Evolutionary conservation across 2,797 vertebrate species (phyloP), one percentile per base, ranked within the genome.

Genomic region (Microctenopoma steveboyesi): DNA sequence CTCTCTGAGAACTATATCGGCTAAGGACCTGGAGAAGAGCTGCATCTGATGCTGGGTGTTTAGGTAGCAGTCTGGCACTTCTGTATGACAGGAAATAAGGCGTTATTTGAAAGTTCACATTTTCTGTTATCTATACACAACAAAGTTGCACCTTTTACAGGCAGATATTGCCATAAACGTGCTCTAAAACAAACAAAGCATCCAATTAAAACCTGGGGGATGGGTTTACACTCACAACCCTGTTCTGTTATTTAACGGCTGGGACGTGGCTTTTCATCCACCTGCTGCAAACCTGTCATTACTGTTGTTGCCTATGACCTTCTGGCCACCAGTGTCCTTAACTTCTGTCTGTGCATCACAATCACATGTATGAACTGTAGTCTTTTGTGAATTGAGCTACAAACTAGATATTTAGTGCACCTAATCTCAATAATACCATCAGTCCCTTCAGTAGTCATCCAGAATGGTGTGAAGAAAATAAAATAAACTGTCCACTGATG

Each of bases 1-100:
- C 63, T 91, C 78, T 37, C 89, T 95, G 53, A 91, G 91, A 72
- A 95, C 94, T 3, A 94, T 95, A 78, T 95, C 93, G 0, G 94
- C 92, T 2, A 87, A 87, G 80, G 93, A 95, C 55, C 87, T 95
- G 70, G 89, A 95, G 90, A 94, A 87, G 63, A 87, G 89, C 87
- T 93, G 87, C 49, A 77, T 93, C 65, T 94, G 78, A 92, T 5
- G 3, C 0, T 1, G 0, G 52, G 28, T 2, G 8, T n/a, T 58
- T 14, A 9, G 2, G 28, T 3, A 25, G n/a, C 12, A 18, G 33
- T 42, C 14, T 33, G 8, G 42, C 28, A 37, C 3, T 18, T 58
- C 13, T 43, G 16, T 35, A 33, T 11, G n/a, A 37, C 45, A 16
- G n/a, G 45, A 6, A 61, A 35, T 10, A 15, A 28, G n/a, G 46